Percentiles rank a stretch among this genome's conserved stretches.
phyloP scores from a whole-genome alignment of 1,140 invertebrate species.

The Zaprionus inermis region DNA sequence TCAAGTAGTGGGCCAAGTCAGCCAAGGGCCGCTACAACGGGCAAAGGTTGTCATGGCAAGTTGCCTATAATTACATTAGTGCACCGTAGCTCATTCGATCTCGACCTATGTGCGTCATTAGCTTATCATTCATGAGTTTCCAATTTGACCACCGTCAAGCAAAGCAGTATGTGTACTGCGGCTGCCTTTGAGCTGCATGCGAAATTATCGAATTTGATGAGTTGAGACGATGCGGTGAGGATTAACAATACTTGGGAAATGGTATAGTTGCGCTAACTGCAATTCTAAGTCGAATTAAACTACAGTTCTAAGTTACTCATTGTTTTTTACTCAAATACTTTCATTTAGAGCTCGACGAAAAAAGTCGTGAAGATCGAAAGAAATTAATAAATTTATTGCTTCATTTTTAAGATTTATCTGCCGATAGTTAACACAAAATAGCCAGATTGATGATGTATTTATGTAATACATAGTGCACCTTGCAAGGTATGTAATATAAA shows the following conservation, averaged over 20 bases:
- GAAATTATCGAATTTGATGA: background rate
- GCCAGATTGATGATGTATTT: no score
- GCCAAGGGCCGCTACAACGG: background rate
- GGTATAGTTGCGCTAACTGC: background rate
- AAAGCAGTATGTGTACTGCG: conserved; percentile 26
- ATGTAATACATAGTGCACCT: no score
- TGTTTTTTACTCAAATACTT: no score
- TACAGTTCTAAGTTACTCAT: background rate
- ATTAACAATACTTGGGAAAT: background rate
- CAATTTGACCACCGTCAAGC: conserved; percentile 11
- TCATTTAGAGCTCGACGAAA: no score
- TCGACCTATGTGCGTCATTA: conserved; percentile 72
- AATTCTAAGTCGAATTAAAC: background rate
- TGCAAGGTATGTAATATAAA: no score
- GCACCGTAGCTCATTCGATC: conserved; percentile 45
- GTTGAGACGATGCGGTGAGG: background rate
- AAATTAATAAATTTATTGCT: no score
- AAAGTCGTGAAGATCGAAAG: no score
- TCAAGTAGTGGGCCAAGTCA: conserved; percentile 37
- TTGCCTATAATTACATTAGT: conserved; percentile 78
- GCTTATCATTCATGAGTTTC: conserved; percentile 62
- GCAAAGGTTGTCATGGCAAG: conserved; percentile 54
- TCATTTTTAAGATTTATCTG: no score
- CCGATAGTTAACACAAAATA: no score
- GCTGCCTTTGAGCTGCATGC: conserved; percentile 23